A percentile compares a stretch with the other conserved stretches of the same genome.
phyloP scores from a whole-genome alignment of 2,888 invertebrate species.

The Branchellion lobata region DNA sequence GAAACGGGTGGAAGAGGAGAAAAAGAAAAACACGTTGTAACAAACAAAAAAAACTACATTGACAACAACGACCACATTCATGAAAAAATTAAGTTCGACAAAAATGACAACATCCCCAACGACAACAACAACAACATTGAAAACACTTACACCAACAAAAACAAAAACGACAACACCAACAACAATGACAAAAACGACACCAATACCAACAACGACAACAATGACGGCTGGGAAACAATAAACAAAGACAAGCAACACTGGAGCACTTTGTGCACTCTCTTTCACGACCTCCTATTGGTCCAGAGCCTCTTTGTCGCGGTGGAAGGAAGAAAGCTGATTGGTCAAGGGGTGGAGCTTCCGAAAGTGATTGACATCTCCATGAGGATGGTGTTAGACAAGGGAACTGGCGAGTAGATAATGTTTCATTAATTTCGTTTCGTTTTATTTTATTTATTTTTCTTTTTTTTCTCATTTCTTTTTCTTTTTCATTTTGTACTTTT shows the following conservation, averaged over 20 bases:
- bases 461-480: too few species aligned
- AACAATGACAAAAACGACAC: background rate
- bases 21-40: background rate
- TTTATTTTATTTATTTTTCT: too few species aligned
- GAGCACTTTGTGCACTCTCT: slow-evolving; percentile 1
- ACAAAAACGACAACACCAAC: background rate
- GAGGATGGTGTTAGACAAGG: background rate
- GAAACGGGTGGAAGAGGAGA: background rate
- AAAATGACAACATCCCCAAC: too few species aligned
- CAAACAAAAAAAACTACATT: background rate
- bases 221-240: slow-evolving; percentile 19
- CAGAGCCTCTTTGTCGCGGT: slow-evolving; percentile 20
- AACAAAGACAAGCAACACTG: slow-evolving; percentile 18
- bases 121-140: background rate
- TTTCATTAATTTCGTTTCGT: too few species aligned
- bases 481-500: background rate
- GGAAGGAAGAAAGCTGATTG: background rate
- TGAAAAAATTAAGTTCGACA: too few species aligned
- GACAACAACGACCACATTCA: background rate
- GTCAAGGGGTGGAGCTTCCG: background rate
- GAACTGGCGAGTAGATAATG: too few species aligned
- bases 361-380: background rate
- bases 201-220: background rate
- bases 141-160: background rate
- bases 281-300: slow-evolving; percentile 34